Evolutionary conservation across 2,888 invertebrate genomes (phyloP).

Genomic region (Ptycholaimellus sp.): DNA sequence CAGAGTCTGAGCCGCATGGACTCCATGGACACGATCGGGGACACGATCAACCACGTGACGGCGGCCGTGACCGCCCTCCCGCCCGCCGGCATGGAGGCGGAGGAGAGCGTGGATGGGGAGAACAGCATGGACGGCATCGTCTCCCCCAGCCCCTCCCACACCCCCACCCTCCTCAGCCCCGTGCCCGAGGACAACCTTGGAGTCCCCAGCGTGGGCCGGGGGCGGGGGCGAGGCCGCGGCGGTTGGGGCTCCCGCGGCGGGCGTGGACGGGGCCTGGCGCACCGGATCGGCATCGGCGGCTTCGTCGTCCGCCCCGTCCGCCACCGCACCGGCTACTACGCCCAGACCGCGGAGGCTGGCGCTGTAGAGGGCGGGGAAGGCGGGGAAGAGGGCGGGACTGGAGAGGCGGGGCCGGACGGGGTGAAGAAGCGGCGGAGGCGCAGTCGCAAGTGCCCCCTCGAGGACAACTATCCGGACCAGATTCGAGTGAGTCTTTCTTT

Average conservation of each 20-base stretch:
- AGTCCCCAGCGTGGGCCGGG: no score
- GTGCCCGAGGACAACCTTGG: no score
- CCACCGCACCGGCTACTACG: background rate
- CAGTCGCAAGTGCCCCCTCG: slow-evolving; percentile 34
- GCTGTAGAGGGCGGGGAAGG: slow-evolving; percentile 5
- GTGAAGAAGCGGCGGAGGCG: slow-evolving; percentile 16
- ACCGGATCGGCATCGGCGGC: slow-evolving; percentile 21
- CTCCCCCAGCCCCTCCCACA: no score
- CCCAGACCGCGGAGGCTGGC: slow-evolving; percentile 8
- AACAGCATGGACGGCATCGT: no score
- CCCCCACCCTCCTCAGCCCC: no score
- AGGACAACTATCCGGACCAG: slow-evolving; percentile 59
- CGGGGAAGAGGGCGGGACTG: slow-evolving; percentile 8
- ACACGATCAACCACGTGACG: slow-evolving; percentile 3
- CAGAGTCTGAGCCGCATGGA: background rate
- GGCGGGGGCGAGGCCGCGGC: slow-evolving; percentile 9
- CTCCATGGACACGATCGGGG: slow-evolving; percentile 4
- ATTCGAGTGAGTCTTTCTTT: slow-evolving; percentile 10
- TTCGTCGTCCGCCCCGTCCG: slow-evolving; percentile 15
- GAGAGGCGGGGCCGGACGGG: slow-evolving; percentile 3
- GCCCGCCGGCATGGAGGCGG: no score
- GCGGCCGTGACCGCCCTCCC: slow-evolving; percentile 2
- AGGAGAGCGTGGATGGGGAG: no score
- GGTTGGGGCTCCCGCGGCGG: no score
- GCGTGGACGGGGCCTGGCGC: no score